Evolutionary conservation across 35 echinoderm and acorn worm genomes (phyloP).

Genomic region (Ptychodera flava): DNA sequence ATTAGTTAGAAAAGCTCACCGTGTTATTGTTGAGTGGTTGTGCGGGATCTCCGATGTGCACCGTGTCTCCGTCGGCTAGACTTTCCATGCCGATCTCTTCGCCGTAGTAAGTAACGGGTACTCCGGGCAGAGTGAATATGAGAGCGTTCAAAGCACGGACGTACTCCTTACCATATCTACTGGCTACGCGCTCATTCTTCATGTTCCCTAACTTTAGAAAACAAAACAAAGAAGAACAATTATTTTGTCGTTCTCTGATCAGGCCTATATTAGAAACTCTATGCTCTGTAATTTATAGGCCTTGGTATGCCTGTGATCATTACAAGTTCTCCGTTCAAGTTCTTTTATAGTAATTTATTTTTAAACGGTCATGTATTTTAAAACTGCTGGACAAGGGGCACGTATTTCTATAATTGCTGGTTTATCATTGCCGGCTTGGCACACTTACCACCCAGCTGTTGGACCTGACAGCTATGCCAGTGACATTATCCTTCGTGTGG

Average conservation of each 20-base stretch:
- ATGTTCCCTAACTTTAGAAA: conserved; percentile 62
- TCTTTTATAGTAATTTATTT: too few relatives aligned
- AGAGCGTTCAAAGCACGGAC: conserved; percentile 56
- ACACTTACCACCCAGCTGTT: background rate
- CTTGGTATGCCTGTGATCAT: too few relatives aligned
- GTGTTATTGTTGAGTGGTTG: background rate
- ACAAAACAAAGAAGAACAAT: too few relatives aligned
- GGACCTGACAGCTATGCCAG: background rate
- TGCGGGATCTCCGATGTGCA: conserved; percentile 16
- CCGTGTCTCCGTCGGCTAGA: conserved; percentile 54
- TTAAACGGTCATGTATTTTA: too few relatives aligned
- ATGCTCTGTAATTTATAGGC: too few relatives aligned
- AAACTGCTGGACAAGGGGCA: too few relatives aligned
- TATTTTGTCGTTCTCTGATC: too few relatives aligned
- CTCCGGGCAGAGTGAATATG: conserved; percentile 71
- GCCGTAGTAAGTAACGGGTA: conserved; percentile 82
- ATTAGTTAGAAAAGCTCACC: too few relatives aligned
- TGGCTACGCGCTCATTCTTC: conserved; percentile 45
- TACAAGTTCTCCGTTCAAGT: too few relatives aligned
- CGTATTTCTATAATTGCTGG: too few relatives aligned
- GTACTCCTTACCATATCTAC: conserved; percentile 45
- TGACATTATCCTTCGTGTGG: background rate
- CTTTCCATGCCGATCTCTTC: conserved; percentile 87
- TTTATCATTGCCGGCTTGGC: too few relatives aligned
- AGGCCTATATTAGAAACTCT: too few relatives aligned